These are phyloP conservation scores for Julus scanicus DNA, from an alignment of 2,888 invertebrate species.

Conservation along the genomic window DNA sequence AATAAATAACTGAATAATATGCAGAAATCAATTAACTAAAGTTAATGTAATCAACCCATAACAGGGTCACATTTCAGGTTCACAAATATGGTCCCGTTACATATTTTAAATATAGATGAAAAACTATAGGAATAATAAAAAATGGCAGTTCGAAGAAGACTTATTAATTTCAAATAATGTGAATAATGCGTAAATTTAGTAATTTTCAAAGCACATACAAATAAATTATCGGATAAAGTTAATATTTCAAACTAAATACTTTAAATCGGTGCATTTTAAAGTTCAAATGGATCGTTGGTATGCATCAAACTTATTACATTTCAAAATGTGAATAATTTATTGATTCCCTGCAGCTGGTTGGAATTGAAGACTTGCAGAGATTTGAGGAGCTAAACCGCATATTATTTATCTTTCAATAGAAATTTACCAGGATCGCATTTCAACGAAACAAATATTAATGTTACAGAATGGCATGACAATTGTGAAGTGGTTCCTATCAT, in stretches of 20 bases:
- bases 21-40: too few species aligned
- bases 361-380: slow-evolving; percentile 33
- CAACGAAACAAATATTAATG: background rate
- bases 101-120: too few species aligned
- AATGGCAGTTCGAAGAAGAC: too few species aligned
- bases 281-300: background rate
- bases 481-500: background rate
- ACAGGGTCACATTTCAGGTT: too few species aligned
- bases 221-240: background rate
- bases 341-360: background rate
- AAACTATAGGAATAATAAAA: too few species aligned
- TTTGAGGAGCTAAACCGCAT: background rate
- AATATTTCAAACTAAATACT: background rate
- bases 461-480: background rate
- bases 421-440: background rate
- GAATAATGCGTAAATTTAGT: too few species aligned
- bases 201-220: too few species aligned
- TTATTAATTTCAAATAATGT: too few species aligned
- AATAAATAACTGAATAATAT: too few species aligned
- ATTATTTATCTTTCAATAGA: background rate
- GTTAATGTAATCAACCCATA: too few species aligned
- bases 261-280: background rate
- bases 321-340: background rate
- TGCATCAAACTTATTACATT: background rate
- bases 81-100: too few species aligned